phyloP scores from a whole-genome alignment of 1,140 invertebrate species.

The Papilio glaucus region DNA sequence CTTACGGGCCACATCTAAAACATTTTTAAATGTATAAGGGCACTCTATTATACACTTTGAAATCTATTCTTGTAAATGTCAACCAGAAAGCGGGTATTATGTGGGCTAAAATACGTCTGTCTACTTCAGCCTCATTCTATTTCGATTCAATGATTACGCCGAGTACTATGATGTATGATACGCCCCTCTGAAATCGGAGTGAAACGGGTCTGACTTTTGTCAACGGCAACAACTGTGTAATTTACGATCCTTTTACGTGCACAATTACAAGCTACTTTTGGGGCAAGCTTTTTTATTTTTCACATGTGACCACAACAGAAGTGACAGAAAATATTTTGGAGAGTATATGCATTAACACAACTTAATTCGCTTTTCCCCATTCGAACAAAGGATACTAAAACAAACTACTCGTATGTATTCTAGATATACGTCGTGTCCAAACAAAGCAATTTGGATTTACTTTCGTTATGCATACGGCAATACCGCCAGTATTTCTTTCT shows the following conservation, averaged over 20 bases:
- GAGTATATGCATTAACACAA: too few relatives aligned
- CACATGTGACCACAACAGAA: neutral
- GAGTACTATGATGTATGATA: neutral
- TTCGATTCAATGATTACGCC: neutral
- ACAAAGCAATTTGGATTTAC: too few relatives aligned
- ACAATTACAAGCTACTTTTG: neutral
- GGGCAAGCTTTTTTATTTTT: neutral
- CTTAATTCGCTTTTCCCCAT: too few relatives aligned
- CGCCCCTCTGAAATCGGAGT: neutral
- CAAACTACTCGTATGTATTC: too few relatives aligned
- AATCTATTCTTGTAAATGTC: neutral
- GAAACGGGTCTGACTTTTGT: slow-evolving; percentile 14
- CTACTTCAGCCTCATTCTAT: neutral
- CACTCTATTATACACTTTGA: neutral
- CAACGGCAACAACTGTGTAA: slow-evolving; percentile 13
- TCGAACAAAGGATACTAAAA: too few relatives aligned
- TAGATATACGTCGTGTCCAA: too few relatives aligned
- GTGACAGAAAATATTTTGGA: too few relatives aligned
- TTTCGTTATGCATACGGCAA: too few relatives aligned
- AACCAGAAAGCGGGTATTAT: neutral
- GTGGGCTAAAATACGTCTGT: neutral
- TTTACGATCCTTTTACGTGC: neutral
- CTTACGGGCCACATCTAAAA: too few relatives aligned
- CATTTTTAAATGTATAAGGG: neutral
- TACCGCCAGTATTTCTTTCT: too few relatives aligned